Evolutionary conservation across 2,888 invertebrate genomes (phyloP).

Genomic region (Parnassius smintheus): DNA sequence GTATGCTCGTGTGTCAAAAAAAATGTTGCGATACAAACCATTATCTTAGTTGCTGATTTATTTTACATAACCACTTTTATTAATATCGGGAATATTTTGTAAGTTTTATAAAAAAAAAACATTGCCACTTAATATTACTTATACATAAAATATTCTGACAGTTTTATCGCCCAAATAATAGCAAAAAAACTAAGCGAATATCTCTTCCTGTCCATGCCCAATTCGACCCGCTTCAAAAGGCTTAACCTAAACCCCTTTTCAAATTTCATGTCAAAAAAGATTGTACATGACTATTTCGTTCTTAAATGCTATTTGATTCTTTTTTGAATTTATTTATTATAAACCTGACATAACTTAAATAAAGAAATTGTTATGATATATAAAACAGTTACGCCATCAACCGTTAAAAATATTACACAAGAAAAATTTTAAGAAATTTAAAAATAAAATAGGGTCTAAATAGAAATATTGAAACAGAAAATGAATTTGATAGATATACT

Average conservation of each 20-base stretch:
- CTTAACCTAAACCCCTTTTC: slow-evolving; percentile 75
- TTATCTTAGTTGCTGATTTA: too few relatives aligned
- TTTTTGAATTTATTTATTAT: slow-evolving; percentile 43
- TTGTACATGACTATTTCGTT: slow-evolving; percentile 72
- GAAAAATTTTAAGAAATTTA: too few relatives aligned
- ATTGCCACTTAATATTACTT: slow-evolving; percentile 60
- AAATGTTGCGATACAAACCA: too few relatives aligned
- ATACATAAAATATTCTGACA: slow-evolving; percentile 64
- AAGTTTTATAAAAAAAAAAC: slow-evolving; percentile 5
- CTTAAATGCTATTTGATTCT: slow-evolving; percentile 72
- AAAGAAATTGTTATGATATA: slow-evolving; percentile 2
- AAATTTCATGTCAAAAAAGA: slow-evolving; percentile 71
- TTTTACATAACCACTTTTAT: too few relatives aligned
- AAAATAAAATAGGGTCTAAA: background rate
- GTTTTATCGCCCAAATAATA: slow-evolving; percentile 75
- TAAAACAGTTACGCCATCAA: too few relatives aligned
- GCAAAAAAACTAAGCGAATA: slow-evolving; percentile 69
- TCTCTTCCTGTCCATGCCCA: slow-evolving; percentile 71
- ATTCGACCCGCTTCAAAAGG: slow-evolving; percentile 79
- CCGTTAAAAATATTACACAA: too few relatives aligned
- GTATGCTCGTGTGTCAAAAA: too few relatives aligned
- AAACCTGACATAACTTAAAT: slow-evolving; percentile 31
- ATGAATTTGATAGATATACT: background rate
- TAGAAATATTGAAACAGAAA: slow-evolving; percentile 9
- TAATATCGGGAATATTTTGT: background rate